phyloP scores from a whole-genome alignment of 1,140 invertebrate genomes.

The Zaprionus gabonicus region DNA sequence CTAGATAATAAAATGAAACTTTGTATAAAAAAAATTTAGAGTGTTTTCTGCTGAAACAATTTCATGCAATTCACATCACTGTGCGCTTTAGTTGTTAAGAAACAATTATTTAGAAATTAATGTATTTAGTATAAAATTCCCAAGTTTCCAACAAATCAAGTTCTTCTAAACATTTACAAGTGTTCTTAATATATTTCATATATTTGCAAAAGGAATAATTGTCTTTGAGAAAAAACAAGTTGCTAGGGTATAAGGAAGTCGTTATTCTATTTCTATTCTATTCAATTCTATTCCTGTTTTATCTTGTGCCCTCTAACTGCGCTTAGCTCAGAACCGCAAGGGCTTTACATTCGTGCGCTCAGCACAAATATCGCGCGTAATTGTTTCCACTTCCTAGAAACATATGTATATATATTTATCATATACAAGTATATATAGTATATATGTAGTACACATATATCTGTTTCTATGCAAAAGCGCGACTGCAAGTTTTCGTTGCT shows the following conservation, averaged over 20 bases:
- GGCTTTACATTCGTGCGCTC: not conserved
- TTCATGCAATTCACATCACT: not conserved
- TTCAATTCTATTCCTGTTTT: not conserved
- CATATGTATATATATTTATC: not conserved
- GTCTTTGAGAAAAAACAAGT: not conserved
- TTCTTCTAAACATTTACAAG: too few species aligned
- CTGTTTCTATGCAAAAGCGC: conserved; percentile 10
- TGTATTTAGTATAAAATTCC: too few species aligned
- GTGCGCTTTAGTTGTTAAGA: too few species aligned
- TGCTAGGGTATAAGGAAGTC: not conserved
- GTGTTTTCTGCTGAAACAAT: not conserved
- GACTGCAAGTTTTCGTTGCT: conserved; percentile 17
- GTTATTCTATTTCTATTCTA: too few species aligned
- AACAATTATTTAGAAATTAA: too few species aligned
- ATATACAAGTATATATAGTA: not conserved
- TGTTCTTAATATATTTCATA: too few species aligned
- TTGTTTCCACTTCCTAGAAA: not conserved
- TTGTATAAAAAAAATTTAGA: not conserved
- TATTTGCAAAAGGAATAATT: not conserved
- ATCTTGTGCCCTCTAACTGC: not conserved
- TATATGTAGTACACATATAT: not conserved
- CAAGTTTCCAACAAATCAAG: too few species aligned
- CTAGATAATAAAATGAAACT: not conserved
- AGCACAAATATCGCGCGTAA: conserved; percentile 3
- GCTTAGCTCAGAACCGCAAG: not conserved